A percentile compares a stretch with the other conserved stretches of the same genome.
These are phyloP conservation scores for Urophycis tenuis DNA, from an alignment of 2,797 vertebrate species.

Conservation along the genomic window DNA sequence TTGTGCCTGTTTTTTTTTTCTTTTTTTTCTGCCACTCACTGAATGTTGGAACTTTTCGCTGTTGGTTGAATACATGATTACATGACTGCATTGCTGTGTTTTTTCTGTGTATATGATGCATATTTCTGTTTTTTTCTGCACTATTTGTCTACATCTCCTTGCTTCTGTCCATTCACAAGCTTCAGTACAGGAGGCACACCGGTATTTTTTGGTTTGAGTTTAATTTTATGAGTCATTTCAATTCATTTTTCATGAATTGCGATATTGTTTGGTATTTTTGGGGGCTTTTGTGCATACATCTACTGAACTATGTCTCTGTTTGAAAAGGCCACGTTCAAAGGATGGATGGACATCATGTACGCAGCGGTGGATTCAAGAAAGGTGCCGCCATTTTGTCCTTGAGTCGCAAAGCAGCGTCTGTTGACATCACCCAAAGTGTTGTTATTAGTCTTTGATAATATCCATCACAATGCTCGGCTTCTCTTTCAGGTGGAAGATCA, in stretches of 20 bases:
- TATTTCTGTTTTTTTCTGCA: conserved; percentile 32
- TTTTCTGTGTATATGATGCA: conserved; percentile 35
- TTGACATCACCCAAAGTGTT: neutral
- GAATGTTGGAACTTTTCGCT: conserved; percentile 26
- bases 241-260: neutral
- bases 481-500: conserved; percentile 78
- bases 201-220: conserved; percentile 56
- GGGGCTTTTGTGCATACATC: conserved; percentile 4
- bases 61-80: conserved; percentile 34
- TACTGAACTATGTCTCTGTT: conserved; percentile 37
- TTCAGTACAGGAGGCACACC: conserved; percentile 55
- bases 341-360: conserved; percentile 99
- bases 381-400: conserved; percentile 61
- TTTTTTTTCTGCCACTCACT: conserved; percentile 19
- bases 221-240: conserved; percentile 19
- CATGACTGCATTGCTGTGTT: conserved; percentile 15
- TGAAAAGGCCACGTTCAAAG: conserved; percentile 95
- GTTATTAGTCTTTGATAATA: neutral
- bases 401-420: conserved; percentile 19
- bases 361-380: conserved; percentile 94
- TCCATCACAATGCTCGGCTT: conserved; percentile 9
- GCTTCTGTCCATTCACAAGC: conserved; percentile 54
- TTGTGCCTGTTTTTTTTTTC: conserved; percentile 19
- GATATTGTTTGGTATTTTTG: conserved; percentile 4
- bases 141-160: conserved; percentile 40